Conservation (phyloP, 2,888 invertebrate species). For the Hypena proboscidalis region DNA sequence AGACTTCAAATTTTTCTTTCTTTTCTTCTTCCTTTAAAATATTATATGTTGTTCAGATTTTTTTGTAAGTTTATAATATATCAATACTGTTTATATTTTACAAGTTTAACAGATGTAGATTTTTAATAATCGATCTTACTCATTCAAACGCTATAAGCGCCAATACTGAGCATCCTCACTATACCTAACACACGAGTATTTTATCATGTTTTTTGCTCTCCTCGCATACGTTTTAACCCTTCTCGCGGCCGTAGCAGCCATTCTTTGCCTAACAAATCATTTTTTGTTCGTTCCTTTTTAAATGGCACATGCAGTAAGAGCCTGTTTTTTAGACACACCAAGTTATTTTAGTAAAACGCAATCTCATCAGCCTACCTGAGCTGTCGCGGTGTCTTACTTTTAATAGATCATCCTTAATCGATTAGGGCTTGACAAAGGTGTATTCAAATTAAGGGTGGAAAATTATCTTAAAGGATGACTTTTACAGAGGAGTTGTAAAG, state of each 20-base stretch:
- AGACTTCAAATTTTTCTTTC: too few relatives aligned
- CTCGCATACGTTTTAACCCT: slow-evolving; percentile 78
- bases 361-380: slow-evolving; percentile 81
- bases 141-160: too few relatives aligned
- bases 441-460: slow-evolving; percentile 20
- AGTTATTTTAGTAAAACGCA: slow-evolving; percentile 77
- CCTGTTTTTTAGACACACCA: slow-evolving; percentile 64
- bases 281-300: slow-evolving; percentile 79
- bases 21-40: too few relatives aligned
- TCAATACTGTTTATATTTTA: too few relatives aligned
- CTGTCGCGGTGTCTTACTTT: slow-evolving; percentile 66
- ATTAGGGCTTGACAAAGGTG: slow-evolving; percentile 62
- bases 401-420: slow-evolving; percentile 79
- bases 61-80: too few relatives aligned
- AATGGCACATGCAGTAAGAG: slow-evolving; percentile 84
- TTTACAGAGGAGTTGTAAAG: slow-evolving; percentile 11
- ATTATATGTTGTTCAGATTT: too few relatives aligned
- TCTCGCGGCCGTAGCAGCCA: slow-evolving; percentile 73
- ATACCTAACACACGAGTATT: slow-evolving; percentile 59
- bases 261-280: slow-evolving; percentile 76
- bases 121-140: too few relatives aligned
- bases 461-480: slow-evolving; percentile 13
- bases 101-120: too few relatives aligned
- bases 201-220: slow-evolving; percentile 72
- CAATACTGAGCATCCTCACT: slow-evolving; percentile 46